Conservation (phyloP, 2,113 vertebrate species). For the Protobothrops mucrosquamatus region DNA sequence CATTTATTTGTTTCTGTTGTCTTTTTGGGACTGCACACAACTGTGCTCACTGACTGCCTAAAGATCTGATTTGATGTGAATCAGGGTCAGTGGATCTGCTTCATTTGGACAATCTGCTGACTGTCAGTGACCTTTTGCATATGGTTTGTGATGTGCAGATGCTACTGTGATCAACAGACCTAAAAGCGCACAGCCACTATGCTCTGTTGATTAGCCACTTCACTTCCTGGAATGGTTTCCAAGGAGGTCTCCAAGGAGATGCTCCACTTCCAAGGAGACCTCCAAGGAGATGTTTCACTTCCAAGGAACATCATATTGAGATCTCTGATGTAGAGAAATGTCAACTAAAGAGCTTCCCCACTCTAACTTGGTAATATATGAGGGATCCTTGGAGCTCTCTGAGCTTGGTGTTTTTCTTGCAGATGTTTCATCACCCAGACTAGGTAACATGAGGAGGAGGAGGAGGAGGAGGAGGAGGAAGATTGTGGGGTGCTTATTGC, state of each 20-base stretch:
- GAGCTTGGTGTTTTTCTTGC: no score
- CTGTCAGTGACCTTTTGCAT: neutral
- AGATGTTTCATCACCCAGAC: no score
- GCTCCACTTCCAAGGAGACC: no score
- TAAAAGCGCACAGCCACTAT: neutral
- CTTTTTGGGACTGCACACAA: neutral
- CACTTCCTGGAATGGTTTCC: neutral
- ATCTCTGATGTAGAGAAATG: neutral
- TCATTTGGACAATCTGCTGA: neutral
- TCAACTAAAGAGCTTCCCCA: neutral
- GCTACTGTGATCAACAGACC: neutral
- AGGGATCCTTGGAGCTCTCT: no score
- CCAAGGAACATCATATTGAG: neutral
- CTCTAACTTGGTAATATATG: constrained; percentile 1
- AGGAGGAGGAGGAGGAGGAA: no score
- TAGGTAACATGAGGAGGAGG: no score
- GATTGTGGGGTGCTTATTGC: no score
- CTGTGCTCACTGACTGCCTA: neutral
- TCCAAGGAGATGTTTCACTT: neutral
- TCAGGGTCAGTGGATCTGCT: neutral
- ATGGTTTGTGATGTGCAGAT: neutral
- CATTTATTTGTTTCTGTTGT: neutral
- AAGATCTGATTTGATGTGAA: neutral
- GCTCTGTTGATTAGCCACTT: neutral
- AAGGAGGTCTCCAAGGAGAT: neutral